Evolutionary conservation across 1,140 invertebrate genomes (phyloP).

Genomic region (Neomicropteryx cornuta): DNA sequence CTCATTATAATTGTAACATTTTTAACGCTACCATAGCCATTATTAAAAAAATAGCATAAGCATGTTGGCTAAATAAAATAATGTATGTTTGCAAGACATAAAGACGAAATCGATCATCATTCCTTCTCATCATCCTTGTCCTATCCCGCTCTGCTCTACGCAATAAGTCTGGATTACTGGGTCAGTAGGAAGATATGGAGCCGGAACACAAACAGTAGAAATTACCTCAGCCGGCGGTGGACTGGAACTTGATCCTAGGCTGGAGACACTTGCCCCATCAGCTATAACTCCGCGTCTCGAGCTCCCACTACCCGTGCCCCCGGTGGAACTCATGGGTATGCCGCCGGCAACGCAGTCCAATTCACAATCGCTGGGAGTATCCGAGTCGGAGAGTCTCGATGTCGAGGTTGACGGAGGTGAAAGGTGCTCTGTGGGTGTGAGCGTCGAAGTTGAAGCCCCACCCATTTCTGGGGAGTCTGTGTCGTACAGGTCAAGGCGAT

Average conservation of each 20-base stretch:
- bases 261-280: constrained; percentile 73
- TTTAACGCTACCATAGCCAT: too few relatives aligned
- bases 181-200: too few relatives aligned
- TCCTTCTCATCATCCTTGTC: too few relatives aligned
- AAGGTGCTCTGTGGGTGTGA: constrained; percentile 74
- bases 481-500: constrained; percentile 33
- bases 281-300: constrained; percentile 48
- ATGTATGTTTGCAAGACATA: too few relatives aligned
- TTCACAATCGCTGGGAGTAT: constrained; percentile 84
- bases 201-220: too few relatives aligned
- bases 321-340: constrained; percentile 18
- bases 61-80: too few relatives aligned
- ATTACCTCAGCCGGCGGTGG: constrained; percentile 44
- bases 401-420: constrained; percentile 82
- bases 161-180: too few relatives aligned
- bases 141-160: too few relatives aligned
- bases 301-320: neutral
- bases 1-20: too few relatives aligned
- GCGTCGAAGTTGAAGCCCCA: too few relatives aligned
- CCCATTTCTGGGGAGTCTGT: constrained; percentile 41
- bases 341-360: constrained; percentile 57
- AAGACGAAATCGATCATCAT: too few relatives aligned
- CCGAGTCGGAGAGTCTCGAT: constrained; percentile 82
- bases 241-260: constrained; percentile 78
- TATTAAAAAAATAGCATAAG: too few relatives aligned